Evolutionary conservation across 2,113 vertebrate species (phyloP).

Genomic region (Aegotheles bennettii): DNA sequence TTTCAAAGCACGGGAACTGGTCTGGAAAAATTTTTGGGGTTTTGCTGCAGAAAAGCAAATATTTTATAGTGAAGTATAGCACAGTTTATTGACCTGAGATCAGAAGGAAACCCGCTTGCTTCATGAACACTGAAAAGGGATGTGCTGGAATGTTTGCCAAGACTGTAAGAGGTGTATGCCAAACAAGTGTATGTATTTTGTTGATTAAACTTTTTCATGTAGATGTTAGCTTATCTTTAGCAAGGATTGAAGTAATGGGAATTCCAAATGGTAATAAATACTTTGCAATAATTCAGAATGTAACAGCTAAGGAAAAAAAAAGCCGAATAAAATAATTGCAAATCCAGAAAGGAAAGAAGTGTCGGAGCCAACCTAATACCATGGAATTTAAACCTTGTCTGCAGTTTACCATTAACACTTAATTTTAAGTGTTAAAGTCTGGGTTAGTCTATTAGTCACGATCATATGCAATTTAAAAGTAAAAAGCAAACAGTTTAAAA

Average conservation of each 20-base stretch:
- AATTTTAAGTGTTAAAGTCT: background rate
- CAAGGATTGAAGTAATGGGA: background rate
- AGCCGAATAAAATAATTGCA: background rate
- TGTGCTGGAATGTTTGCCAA: background rate
- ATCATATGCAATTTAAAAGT: background rate
- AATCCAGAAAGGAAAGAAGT: background rate
- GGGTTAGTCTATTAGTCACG: background rate
- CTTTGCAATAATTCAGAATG: background rate
- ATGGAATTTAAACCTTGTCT: background rate
- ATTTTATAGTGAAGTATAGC: background rate
- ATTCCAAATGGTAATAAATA: background rate
- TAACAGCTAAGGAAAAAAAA: background rate
- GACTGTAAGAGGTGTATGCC: background rate
- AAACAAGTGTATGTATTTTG: fast-evolving
- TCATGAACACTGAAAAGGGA: background rate
- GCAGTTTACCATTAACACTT: background rate
- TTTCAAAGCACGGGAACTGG: background rate
- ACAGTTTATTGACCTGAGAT: background rate
- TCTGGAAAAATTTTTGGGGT: background rate
- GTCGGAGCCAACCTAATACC: background rate
- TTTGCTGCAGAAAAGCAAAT: background rate
- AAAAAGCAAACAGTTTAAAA: background rate
- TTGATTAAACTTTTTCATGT: background rate
- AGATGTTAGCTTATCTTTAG: background rate
- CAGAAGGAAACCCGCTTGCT: background rate